Percentiles rank a stretch among this genome's conserved stretches.
phyloP scores from a whole-genome alignment of 2,113 vertebrate species.

The Plectropomus leopardus region DNA sequence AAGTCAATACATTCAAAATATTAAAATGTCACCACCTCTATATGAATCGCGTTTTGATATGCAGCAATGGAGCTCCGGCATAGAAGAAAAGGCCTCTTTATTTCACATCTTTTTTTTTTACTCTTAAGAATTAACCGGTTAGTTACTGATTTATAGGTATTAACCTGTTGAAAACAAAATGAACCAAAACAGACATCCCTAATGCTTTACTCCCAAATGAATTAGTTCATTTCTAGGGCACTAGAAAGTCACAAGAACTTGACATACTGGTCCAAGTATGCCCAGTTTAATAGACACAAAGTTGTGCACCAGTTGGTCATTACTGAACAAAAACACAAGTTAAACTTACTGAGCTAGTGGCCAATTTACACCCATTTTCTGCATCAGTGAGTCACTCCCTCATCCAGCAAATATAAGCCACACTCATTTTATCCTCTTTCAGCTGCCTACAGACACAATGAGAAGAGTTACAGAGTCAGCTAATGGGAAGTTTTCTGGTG shows the following conservation, averaged over 20 bases:
- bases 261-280: constrained; percentile 22
- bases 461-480: constrained; percentile 41
- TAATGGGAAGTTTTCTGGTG: constrained; percentile 37
- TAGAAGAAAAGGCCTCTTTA: too few relatives aligned
- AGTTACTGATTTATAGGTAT: too few relatives aligned
- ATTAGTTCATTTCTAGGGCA: neutral
- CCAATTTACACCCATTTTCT: constrained; percentile 55
- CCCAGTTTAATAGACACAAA: constrained; percentile 20
- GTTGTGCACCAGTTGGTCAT: constrained; percentile 31
- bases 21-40: too few relatives aligned
- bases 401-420: constrained; percentile 15
- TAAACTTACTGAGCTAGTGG: constrained; percentile 9
- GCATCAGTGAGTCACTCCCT: constrained; percentile 17
- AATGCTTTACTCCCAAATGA: constrained; percentile 5
- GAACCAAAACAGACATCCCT: too few relatives aligned
- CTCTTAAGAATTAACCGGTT: too few relatives aligned
- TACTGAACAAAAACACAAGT: constrained; percentile 27
- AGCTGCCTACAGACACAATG: constrained; percentile 34
- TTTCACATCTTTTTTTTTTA: too few relatives aligned
- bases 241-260: neutral
- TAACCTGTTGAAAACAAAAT: too few relatives aligned
- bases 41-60: too few relatives aligned
- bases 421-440: constrained; percentile 24
- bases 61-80: too few relatives aligned
- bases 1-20: too few relatives aligned